phyloP scores from a whole-genome alignment of 2,888 invertebrate genomes.

The Xestoiulus laeticollis region DNA sequence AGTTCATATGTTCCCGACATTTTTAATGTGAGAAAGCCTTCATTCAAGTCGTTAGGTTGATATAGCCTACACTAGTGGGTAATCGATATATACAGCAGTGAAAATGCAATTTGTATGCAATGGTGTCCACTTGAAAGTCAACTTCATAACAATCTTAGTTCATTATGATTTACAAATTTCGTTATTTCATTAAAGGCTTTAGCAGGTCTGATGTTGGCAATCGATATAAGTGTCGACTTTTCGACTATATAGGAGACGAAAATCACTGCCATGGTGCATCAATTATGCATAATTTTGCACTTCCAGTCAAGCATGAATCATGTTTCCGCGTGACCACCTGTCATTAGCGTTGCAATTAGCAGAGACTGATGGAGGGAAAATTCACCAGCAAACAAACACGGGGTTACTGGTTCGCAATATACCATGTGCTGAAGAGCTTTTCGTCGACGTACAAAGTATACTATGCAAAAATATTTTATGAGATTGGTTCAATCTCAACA shows the following conservation, averaged over 20 bases:
- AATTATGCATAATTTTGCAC: slow-evolving; percentile 35
- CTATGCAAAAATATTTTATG: not conserved
- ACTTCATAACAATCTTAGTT: not conserved
- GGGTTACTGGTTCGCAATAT: not conserved
- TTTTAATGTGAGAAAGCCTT: too few relatives aligned
- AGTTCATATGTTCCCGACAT: too few relatives aligned
- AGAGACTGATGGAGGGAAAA: not conserved
- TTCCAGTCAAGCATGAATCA: slow-evolving; percentile 21
- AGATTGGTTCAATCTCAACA: not conserved
- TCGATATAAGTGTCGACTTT: not conserved
- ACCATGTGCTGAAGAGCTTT: not conserved
- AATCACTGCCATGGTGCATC: not conserved
- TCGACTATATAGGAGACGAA: not conserved
- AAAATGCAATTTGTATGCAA: not conserved
- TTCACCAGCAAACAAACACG: not conserved
- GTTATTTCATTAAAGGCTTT: not conserved
- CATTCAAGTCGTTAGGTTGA: too few relatives aligned
- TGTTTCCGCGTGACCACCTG: slow-evolving; percentile 41
- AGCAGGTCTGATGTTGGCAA: not conserved
- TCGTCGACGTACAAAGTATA: not conserved
- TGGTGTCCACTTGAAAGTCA: not conserved
- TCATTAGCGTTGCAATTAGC: slow-evolving; percentile 41
- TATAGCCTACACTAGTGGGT: not conserved
- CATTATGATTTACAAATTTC: not conserved
- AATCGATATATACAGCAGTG: not conserved